Evolutionary conservation across 2,888 invertebrate species (phyloP).

Genomic region (Petrolisthes manimaculis): DNA sequence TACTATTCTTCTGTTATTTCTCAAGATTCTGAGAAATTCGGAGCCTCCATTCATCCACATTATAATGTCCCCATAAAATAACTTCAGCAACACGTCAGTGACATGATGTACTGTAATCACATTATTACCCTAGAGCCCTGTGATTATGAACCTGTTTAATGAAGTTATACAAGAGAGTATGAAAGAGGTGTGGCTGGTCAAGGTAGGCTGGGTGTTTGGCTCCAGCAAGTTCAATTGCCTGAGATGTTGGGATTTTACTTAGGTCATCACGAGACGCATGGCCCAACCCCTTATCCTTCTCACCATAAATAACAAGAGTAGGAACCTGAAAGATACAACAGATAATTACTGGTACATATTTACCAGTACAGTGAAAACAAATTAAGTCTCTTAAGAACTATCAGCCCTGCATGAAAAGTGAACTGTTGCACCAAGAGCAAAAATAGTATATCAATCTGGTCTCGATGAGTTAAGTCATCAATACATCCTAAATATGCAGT

Average conservation of each 20-base stretch:
- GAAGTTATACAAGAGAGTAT: constrained; percentile 71
- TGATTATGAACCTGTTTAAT: constrained; percentile 54
- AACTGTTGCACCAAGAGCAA: background rate
- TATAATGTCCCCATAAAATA: too few species aligned
- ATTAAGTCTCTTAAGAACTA: background rate
- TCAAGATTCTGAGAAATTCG: too few species aligned
- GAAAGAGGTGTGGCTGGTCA: constrained; percentile 70
- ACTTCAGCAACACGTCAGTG: too few species aligned
- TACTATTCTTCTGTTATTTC: too few species aligned
- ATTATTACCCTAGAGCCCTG: constrained; percentile 28
- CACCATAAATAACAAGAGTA: constrained; percentile 72
- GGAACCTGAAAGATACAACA: constrained; percentile 69
- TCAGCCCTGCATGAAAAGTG: background rate
- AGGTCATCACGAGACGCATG: constrained; percentile 68
- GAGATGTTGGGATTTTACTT: constrained; percentile 69
- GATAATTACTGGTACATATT: background rate
- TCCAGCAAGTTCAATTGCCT: constrained; percentile 68
- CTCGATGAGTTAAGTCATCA: too few species aligned
- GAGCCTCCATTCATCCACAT: too few species aligned
- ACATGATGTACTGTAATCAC: too few species aligned
- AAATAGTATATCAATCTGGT: too few species aligned
- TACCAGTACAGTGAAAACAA: background rate
- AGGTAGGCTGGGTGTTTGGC: constrained; percentile 72
- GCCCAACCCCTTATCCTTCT: constrained; percentile 70
- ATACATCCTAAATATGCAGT: too few species aligned